These are phyloP conservation scores for Cricetomys ansorgei DNA, from an alignment of 2,113 vertebrate species.

Conservation along the genomic window DNA sequence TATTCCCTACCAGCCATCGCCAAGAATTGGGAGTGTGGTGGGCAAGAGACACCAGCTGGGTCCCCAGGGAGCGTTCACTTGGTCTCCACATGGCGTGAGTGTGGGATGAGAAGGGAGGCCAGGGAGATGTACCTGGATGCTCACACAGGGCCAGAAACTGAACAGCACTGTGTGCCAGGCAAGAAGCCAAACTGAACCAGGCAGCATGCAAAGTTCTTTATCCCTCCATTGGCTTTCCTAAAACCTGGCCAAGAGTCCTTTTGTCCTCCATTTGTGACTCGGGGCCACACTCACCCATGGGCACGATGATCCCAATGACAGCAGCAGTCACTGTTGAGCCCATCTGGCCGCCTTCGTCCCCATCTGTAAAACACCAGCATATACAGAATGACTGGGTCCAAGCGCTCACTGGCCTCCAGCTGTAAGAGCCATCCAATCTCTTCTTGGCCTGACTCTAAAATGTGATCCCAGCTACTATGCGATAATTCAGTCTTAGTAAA, in stretches of 20 bases:
- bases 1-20: not conserved
- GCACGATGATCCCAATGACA: slow-evolving; percentile 95
- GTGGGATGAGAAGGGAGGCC: not conserved
- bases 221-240: not conserved
- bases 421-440: not conserved
- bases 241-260: not conserved
- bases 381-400: not conserved
- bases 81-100: not conserved
- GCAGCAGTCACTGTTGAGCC: slow-evolving; percentile 96
- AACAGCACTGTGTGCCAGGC: not conserved
- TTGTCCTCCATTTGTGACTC: not conserved
- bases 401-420: not conserved
- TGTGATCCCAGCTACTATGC: not conserved
- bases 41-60: not conserved
- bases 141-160: not conserved
- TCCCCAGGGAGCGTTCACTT: not conserved
- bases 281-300: slow-evolving; percentile 92
- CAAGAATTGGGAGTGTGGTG: not conserved
- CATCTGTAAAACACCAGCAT: slow-evolving; percentile 87
- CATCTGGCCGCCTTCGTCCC: slow-evolving; percentile 91
- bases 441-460: not conserved
- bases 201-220: not conserved
- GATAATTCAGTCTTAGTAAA: not conserved
- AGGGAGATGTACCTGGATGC: not conserved
- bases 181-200: not conserved